Evolutionary conservation across 1,140 invertebrate species (phyloP).

Genomic region (Caenorhabditis briggsae): DNA sequence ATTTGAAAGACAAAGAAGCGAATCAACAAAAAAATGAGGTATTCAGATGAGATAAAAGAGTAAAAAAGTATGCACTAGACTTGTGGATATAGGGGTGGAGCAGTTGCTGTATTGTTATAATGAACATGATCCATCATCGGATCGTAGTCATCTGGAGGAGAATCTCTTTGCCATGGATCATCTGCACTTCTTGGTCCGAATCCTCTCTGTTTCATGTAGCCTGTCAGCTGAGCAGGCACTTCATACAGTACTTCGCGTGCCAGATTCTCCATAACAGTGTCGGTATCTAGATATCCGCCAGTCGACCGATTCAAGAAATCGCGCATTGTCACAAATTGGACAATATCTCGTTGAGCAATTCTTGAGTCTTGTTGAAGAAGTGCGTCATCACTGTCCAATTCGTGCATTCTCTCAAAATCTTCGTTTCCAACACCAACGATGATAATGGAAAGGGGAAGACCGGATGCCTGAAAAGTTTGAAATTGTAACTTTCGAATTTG

Average conservation of each 20-base stretch:
- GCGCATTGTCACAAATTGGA: constrained; percentile 79
- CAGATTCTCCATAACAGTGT: constrained; percentile 9
- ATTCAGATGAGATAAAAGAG: too few relatives aligned
- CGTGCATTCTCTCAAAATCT: constrained; percentile 80
- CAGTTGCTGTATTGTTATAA: too few relatives aligned
- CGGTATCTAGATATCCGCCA: neutral
- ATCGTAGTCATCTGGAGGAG: constrained; percentile 19
- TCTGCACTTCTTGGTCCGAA: constrained; percentile 10
- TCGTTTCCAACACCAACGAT: constrained; percentile 82
- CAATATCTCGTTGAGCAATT: constrained; percentile 81
- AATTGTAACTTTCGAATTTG: too few relatives aligned
- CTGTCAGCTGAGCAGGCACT: constrained; percentile 23
- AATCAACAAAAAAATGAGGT: too few relatives aligned
- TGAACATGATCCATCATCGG: neutral
- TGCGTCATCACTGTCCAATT: constrained; percentile 81
- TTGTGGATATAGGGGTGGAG: too few relatives aligned
- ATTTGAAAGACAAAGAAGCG: too few relatives aligned
- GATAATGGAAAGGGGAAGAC: constrained; percentile 82
- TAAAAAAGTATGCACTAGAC: too few relatives aligned
- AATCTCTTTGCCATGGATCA: constrained; percentile 3
- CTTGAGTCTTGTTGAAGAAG: constrained; percentile 79
- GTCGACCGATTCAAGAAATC: neutral
- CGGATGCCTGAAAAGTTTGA: constrained; percentile 79
- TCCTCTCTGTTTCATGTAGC: constrained; percentile 45
- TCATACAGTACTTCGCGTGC: constrained; percentile 19